Evolutionary conservation across 1,140 invertebrate genomes (phyloP), one percentile per base, ranked within the genome.

Genomic region (Brachionus rotundiformis): DNA sequence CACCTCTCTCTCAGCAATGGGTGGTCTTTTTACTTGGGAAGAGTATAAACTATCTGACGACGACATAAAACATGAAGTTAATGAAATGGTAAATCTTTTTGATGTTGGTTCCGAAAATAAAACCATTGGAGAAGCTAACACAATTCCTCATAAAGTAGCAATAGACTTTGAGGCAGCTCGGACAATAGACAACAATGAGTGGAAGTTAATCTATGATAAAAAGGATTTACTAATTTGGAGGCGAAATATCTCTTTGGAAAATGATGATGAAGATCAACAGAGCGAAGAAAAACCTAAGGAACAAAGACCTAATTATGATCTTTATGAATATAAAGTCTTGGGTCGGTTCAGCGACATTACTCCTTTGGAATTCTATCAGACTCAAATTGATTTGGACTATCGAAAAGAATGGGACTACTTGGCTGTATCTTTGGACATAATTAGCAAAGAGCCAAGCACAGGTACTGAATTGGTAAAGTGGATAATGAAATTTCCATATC

Each of bases 401-500:
- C 44, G 76, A 59, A 79, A 54, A 63, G 76, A 54, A 19, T 79
- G 76, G 76, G 76, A 79, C 19, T 79, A 79, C 41, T 59, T 79
- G 13, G 76, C 36, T 25, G 16, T 79, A 13, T 36, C 31, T 1
- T 19, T 79, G 23, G 23, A 59, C 19, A 16, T 79, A 10, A 79
- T 79, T 11, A 5, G 19, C 19, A 39, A 19, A 54, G 76, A 79
- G 19, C 44, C 47, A 4, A 39, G 23, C 10, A 59, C 76, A 3
- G 36, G 16, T 27, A 79, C 76, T 6, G 76, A 79, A 41, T 49
- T 79, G 25, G 23, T 79, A 8, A 13, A 79, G 19, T 79, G 76
- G 76, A 63, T 79, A 3, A 79, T 79, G 76, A 54, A 31, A 36
- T 79, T 79, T 79, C 76, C 76, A 8, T 79, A 79, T 39, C 76